Evolutionary conservation across 2,113 vertebrate species (phyloP).

Genomic region (Gasterosteus aculeatus): DNA sequence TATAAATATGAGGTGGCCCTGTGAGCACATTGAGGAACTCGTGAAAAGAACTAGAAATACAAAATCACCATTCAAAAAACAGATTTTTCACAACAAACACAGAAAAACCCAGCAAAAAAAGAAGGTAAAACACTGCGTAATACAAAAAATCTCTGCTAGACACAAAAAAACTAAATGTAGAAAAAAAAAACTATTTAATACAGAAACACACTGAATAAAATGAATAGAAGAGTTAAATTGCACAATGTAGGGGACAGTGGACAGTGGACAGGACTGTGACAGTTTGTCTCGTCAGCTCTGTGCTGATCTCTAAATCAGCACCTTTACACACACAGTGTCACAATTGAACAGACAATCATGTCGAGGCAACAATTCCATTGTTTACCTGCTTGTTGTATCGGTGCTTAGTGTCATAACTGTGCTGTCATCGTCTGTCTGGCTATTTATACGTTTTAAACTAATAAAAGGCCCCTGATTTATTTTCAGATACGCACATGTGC

Average conservation of each 20-base stretch:
- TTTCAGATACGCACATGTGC: neutral
- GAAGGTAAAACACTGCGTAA: neutral
- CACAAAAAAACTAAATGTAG: neutral
- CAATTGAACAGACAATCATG: slow-evolving; percentile 7
- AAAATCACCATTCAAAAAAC: neutral
- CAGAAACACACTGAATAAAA: neutral
- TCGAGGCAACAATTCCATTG: slow-evolving; percentile 3
- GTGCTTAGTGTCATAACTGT: slow-evolving; percentile 48
- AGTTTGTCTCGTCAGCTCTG: slow-evolving; percentile 18
- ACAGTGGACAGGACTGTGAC: slow-evolving; percentile 15
- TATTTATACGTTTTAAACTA: slow-evolving; percentile 26
- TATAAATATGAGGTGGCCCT: no score
- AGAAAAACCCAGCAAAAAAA: neutral
- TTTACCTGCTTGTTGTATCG: slow-evolving; percentile 25
- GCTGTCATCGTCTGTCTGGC: slow-evolving; percentile 34
- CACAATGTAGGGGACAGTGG: neutral
- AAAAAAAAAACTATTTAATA: neutral
- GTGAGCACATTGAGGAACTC: neutral
- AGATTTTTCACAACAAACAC: neutral
- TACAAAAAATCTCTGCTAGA: neutral
- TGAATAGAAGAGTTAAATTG: neutral
- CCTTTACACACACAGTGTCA: slow-evolving; percentile 16
- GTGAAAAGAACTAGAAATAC: neutral
- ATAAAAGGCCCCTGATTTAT: neutral
- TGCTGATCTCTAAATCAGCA: slow-evolving; percentile 36